Evolutionary conservation across 30 jellyfish, hydroid and myxozoan genomes (phyloP).

Genomic region (Chironex yamaguchii): DNA sequence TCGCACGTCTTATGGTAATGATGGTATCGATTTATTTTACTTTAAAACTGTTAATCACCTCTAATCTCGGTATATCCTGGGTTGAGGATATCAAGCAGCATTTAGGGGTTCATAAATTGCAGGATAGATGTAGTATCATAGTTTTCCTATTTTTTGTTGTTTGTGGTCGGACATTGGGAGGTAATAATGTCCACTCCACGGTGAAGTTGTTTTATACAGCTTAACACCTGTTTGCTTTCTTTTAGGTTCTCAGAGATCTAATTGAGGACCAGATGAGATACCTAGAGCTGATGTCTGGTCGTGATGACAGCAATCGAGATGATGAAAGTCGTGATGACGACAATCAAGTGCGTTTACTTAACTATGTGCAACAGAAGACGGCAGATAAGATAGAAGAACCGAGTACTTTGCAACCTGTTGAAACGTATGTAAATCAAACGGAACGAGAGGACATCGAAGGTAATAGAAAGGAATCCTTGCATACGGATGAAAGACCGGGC

Average conservation of each 20-base stretch:
- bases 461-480: not conserved
- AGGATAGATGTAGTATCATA: too few species aligned
- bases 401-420: too few species aligned
- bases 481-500: not conserved
- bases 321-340: constrained; percentile 13
- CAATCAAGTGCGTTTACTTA: not conserved
- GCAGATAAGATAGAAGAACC: constrained; percentile 1
- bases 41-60: too few species aligned
- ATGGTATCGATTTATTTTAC: too few species aligned
- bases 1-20: too few species aligned
- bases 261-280: constrained; percentile 92
- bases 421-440: too few species aligned
- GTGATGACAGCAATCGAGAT: not conserved
- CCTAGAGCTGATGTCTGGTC: constrained; percentile 52
- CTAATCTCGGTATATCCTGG: too few species aligned
- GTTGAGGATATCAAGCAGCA: too few species aligned
- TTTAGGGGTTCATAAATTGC: too few species aligned
- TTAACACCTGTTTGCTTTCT: not conserved
- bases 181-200: not conserved
- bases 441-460: constrained; percentile 29
- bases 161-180: too few species aligned
- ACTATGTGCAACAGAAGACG: not conserved
- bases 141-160: too few species aligned
- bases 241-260: constrained; percentile 79
- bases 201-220: not conserved